These are phyloP conservation scores for Bovichtus diacanthus DNA, from an alignment of 2,797 vertebrate genomes.

Conservation along the genomic window DNA sequence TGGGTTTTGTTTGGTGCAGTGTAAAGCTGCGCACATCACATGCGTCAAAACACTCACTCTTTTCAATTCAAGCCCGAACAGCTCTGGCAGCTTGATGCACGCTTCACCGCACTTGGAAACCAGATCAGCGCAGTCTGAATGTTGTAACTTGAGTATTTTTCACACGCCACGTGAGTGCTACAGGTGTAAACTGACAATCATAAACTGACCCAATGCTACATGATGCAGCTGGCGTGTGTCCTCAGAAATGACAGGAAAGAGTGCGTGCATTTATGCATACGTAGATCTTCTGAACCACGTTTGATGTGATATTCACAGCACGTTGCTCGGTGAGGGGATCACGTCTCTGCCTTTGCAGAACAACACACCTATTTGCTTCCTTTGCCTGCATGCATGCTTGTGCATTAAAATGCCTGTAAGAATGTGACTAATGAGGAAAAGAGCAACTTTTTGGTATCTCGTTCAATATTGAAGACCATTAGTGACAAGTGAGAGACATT, in stretches of 20 bases:
- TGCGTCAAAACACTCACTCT: background rate
- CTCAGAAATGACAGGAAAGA: background rate
- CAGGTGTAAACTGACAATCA: background rate
- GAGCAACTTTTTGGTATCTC: background rate
- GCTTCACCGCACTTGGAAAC: background rate
- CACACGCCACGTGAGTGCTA: no score
- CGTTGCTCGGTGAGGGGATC: background rate
- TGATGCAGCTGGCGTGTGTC: background rate
- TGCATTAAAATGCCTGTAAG: slow-evolving; percentile 2
- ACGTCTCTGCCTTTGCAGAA: slow-evolving; percentile 9
- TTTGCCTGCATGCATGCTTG: background rate
- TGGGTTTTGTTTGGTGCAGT: background rate
- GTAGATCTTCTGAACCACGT: background rate
- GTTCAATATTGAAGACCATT: slow-evolving; percentile 13
- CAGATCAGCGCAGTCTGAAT: no score
- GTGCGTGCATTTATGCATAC: background rate
- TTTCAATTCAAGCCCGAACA: background rate
- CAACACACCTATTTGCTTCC: background rate
- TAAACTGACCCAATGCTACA: background rate
- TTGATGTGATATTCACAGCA: slow-evolving; percentile 43
- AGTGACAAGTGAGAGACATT: slow-evolving; percentile 6
- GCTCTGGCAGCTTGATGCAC: background rate
- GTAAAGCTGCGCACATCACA: no score
- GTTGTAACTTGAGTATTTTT: no score
- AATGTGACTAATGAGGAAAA: slow-evolving; percentile 19